Percentiles rank a stretch among this genome's conserved stretches.
Evolutionary conservation across 2,797 vertebrate species (phyloP).

Genomic region (Girardinus metallicus): DNA sequence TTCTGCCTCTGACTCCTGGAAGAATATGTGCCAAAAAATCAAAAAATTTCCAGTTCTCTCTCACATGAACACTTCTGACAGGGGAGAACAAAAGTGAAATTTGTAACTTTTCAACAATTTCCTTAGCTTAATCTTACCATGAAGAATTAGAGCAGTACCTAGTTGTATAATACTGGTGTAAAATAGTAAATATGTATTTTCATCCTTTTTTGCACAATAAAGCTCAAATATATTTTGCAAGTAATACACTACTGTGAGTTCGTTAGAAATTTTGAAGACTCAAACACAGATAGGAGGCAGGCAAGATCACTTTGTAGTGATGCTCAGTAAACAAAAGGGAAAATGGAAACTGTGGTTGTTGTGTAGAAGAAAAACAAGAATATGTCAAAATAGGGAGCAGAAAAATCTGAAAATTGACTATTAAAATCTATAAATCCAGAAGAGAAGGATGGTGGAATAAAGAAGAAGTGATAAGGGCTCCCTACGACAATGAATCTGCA

Average conservation of each 20-base stretch:
- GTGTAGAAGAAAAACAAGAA: background rate
- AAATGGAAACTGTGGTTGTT: background rate
- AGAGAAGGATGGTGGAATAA: background rate
- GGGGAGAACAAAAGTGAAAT: conserved; percentile 8
- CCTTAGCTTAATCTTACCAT: background rate
- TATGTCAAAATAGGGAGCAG: background rate
- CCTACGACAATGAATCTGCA: too few relatives aligned
- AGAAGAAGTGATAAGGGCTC: background rate
- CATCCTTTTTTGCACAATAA: background rate
- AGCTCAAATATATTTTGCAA: background rate
- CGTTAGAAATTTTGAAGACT: background rate
- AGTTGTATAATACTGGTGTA: background rate
- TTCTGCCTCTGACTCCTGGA: conserved; percentile 10
- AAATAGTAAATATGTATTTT: background rate
- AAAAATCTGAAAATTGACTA: background rate
- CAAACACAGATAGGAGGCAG: background rate
- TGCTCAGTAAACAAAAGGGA: background rate
- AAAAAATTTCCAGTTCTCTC: conserved; percentile 8
- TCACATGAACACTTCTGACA: conserved; percentile 20
- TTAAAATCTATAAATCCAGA: background rate
- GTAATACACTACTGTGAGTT: background rate
- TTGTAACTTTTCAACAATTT: conserved; percentile 21
- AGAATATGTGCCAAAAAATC: conserved; percentile 17
- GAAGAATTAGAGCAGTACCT: background rate
- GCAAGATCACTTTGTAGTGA: background rate